phyloP scores from a whole-genome alignment of 2,888 invertebrate species.

The Chloroclystis v-ata region DNA sequence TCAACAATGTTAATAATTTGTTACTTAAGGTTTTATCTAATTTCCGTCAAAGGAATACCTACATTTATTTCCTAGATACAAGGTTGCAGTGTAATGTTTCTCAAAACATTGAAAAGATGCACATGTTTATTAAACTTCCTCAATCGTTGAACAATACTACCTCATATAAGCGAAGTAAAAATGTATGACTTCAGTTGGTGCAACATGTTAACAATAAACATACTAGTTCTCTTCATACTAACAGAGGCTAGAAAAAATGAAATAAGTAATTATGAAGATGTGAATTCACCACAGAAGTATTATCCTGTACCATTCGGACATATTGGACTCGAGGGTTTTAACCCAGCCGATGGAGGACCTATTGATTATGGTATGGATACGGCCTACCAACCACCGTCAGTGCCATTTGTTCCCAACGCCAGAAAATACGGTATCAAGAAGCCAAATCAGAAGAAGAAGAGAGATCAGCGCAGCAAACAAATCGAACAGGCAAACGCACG shows the following conservation, averaged over 20 bases:
- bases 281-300: not conserved
- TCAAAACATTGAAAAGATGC: not conserved
- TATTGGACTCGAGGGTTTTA: not conserved
- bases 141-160: not conserved
- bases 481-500: not conserved
- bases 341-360: not conserved
- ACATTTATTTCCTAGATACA: too few species aligned
- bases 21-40: too few species aligned
- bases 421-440: not conserved
- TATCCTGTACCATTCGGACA: not conserved
- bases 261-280: not conserved
- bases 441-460: not conserved
- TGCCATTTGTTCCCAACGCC: not conserved
- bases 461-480: not conserved
- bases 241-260: not conserved
- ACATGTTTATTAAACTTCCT: not conserved
- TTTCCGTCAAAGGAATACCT: too few species aligned
- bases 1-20: too few species aligned
- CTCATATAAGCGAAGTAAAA: not conserved
- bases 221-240: not conserved
- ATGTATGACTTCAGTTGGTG: not conserved
- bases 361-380: not conserved
- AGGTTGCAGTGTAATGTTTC: not conserved
- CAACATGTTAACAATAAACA: not conserved
- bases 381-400: not conserved